phyloP scores from a whole-genome alignment of 1,140 invertebrate genomes.

The Pseudomyrmex concolor region DNA sequence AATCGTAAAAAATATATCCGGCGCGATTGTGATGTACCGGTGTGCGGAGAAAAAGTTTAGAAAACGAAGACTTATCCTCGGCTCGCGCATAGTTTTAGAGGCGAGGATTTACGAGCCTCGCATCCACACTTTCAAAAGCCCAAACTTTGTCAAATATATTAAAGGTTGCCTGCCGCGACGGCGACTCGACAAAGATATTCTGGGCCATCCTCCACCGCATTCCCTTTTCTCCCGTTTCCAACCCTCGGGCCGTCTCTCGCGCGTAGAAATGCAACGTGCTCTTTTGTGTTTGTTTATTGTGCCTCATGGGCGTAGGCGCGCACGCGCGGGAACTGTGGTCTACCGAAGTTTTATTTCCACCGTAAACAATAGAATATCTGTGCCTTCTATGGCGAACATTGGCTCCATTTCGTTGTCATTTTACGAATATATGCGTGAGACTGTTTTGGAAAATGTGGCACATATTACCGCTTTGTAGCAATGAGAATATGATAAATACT shows the following conservation, averaged over 20 bases:
- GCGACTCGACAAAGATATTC: conserved; percentile 69
- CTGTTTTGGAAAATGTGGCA: not conserved
- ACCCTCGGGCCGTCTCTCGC: not conserved
- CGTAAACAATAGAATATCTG: conserved; percentile 53
- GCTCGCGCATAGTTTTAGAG: conserved; percentile 63
- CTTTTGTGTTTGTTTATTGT: conserved; percentile 49
- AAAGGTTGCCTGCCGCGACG: conserved; percentile 65
- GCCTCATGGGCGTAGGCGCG: conserved; percentile 38
- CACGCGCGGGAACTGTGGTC: conserved; percentile 24
- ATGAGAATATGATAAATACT: not conserved
- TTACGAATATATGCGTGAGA: not conserved
- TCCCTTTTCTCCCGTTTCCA: conserved; percentile 4
- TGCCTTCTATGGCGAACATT: conserved; percentile 1
- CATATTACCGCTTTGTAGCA: not conserved
- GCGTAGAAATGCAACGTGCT: conserved; percentile 50
- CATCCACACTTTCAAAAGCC: conserved; percentile 63
- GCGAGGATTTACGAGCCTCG: conserved; percentile 65
- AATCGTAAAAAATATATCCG: conserved; percentile 64
- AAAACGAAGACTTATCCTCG: conserved; percentile 68
- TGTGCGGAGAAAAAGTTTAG: conserved; percentile 59
- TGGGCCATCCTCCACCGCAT: conserved; percentile 17
- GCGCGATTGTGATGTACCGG: conserved; percentile 49
- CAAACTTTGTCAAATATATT: conserved; percentile 75
- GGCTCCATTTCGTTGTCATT: not conserved
- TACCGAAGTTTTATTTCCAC: conserved; percentile 33